Base-by-base conservation (phyloP, 2,888 invertebrate species). In the Heteromurus nitidus region DNA sequence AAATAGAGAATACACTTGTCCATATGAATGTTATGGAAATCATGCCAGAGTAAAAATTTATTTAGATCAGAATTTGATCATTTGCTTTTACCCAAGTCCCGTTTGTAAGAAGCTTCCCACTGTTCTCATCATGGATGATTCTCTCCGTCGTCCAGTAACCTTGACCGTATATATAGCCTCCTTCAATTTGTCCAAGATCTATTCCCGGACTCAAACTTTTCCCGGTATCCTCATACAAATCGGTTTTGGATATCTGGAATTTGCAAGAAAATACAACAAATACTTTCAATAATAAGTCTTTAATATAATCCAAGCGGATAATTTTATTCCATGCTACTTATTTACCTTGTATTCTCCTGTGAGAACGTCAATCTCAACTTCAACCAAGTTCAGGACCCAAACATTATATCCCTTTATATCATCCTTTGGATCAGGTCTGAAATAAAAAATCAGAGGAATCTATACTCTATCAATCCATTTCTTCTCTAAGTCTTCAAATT, bases 331-430 rank as follows among this genome's bases (percentile, higher is more conserved):
- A n/a, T n/a, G 36, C 13, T 7, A 36, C 36, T 36, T 7, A 36
- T 36, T 13, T 74, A 82, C 84, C 47, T 70, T 84, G 53, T 82
- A 80, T 60, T 84, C 84, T 13, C 95, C 95, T 0, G 95, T 95
- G 26, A 96, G 90, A 16, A 95, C 90, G 88, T 96, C 96, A 0
- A 95, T 89, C 89, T 95, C 94, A 7, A 89, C 89, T 85, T 90
- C 90, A 1, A 88, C 80, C 9, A 88, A 87, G 0, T 88, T 88
- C 18, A 88, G 88, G 1, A 88, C 89, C 87, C 89, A 90, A 16
- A 89, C 88, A 80, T 87, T 87, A 84, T 90, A 90, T 3, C 83
- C 67, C 9, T 83, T 82, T 1, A 87, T 18, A 11, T 73, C 77
- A 26, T 88, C 87, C 9, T 76, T 65, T 7, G 83, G 65, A 1